Conservation (phyloP, 1,140 invertebrate genomes). For the Tribolium castaneum region DNA sequence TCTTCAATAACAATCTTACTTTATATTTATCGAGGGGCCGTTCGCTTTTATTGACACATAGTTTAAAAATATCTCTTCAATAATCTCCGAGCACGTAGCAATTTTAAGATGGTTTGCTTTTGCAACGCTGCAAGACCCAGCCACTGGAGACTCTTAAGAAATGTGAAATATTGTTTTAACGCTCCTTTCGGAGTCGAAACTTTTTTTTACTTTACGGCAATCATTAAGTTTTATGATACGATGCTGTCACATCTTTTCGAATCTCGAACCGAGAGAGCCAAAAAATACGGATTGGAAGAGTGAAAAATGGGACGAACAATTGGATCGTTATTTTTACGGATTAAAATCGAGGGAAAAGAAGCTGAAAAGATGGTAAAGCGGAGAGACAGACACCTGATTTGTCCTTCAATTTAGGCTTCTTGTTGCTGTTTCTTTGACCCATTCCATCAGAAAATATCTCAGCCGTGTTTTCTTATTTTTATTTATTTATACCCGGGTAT, state of each 20-base stretch:
- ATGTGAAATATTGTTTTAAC: constrained; percentile 51
- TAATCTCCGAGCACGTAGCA: constrained; percentile 55
- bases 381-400: no score
- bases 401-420: no score
- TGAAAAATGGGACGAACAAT: background rate
- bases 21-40: constrained; percentile 55
- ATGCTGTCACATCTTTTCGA: constrained; percentile 17
- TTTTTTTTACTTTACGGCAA: constrained; percentile 46
- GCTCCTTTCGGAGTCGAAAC: constrained; percentile 37
- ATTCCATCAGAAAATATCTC: no score
- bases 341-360: background rate
- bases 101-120: constrained; percentile 49
- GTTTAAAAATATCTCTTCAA: constrained; percentile 56
- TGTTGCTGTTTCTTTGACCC: no score
- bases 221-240: constrained; percentile 47
- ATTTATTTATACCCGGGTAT: no score
- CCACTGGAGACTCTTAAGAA: constrained; percentile 34
- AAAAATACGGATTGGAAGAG: background rate
- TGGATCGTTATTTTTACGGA: background rate
- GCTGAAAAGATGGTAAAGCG: background rate
- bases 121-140: constrained; percentile 23
- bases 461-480: no score
- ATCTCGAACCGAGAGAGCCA: background rate
- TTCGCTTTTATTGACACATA: constrained; percentile 55
- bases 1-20: constrained; percentile 55